Percentiles rank a stretch among this genome's conserved stretches.
phyloP scores from a whole-genome alignment of 2,113 vertebrate genomes.

The Labeo catla region DNA sequence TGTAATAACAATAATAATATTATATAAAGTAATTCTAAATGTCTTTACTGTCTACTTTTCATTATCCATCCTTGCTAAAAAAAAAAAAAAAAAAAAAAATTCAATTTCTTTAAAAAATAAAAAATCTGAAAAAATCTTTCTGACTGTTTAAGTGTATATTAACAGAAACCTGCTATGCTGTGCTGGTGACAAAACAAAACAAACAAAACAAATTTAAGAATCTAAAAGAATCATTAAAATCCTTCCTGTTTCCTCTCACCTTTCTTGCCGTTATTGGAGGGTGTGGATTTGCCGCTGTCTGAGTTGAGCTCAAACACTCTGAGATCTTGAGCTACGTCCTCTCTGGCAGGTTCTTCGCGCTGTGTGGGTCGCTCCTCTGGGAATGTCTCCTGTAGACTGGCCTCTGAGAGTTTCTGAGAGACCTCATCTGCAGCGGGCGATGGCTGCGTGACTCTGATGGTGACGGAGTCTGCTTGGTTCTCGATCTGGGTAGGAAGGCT shows the following conservation, averaged over 20 bases:
- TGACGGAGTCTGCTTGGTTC: conserved; percentile 57
- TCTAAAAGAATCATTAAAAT: too few species aligned
- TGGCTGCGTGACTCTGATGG: conserved; percentile 42
- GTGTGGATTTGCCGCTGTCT: conserved; percentile 96
- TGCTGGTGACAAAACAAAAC: too few species aligned
- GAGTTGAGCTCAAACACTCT: conserved; percentile 97
- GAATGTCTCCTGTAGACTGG: conserved; percentile 62
- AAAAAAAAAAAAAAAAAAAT: too few species aligned
- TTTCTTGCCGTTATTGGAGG: conserved; percentile 98
- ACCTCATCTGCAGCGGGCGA: conserved; percentile 54
- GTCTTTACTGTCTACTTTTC: too few species aligned
- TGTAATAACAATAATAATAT: too few species aligned
- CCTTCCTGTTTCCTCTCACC: conserved; percentile 70
- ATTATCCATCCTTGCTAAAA: too few species aligned
- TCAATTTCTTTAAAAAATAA: too few species aligned
- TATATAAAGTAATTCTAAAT: too few species aligned
- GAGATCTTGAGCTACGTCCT: conserved; percentile 88
- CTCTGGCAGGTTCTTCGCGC: conserved; percentile 75
- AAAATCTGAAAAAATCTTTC: too few species aligned
- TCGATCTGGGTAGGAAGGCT: conserved; percentile 90
- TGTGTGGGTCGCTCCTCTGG: conserved; percentile 28
- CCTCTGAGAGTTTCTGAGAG: conserved; percentile 64
- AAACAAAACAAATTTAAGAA: too few species aligned
- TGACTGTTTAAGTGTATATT: too few species aligned
- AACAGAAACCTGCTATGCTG: too few species aligned